Evolutionary conservation across 2,113 vertebrate species (phyloP), one percentile per base, ranked within the genome.

Genomic region (Tonatia bakeri): DNA sequence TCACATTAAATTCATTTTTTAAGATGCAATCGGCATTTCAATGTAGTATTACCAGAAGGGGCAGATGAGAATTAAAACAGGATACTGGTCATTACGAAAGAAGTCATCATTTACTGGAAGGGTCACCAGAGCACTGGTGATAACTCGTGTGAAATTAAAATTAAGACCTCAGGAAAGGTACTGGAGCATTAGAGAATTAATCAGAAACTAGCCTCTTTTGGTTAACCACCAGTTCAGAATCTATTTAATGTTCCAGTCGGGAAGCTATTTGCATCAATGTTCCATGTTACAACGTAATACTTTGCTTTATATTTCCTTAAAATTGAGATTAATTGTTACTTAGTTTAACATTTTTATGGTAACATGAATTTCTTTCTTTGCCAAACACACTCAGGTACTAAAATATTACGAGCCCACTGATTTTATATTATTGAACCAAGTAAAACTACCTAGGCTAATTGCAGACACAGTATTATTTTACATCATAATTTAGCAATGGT

Each of bases 401-500:
- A 96, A 95, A 95, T 90, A 96, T 98, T 96, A 97, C 93, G 90
- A 97, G 87, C 82, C 83, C 83, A 89, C 94, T 95, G 84, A 91
- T 95, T 90, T 93, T 97, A 90, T 52, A 92, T 97, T 96, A 93
- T 81, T 96, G 70, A 97, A 98, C 73, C 82, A 91, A 96, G 90
- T 97, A 97, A 97, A 97, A 96, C 0, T 1, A 92, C 43, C 97
- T 91, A 96, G 93, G 87, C 80, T 98, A 98, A 98, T 95, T 97
- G 91, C 84, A 97, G 96, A 90, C 92, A 97, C 59, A 95, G 97
- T 98, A 97, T 96, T 96, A 96, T 95, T 97, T 98, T 98, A 97
- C 92, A 94, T 93, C 87, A 92, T 95, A 94, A 96, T 93, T 92
- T 98, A 97, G 97, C 95, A 98, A 95, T 75, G 83, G 96, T 88